Evolutionary conservation across 2,797 vertebrate genomes (phyloP).

Genomic region (Cryptoblepharus egeriae): DNA sequence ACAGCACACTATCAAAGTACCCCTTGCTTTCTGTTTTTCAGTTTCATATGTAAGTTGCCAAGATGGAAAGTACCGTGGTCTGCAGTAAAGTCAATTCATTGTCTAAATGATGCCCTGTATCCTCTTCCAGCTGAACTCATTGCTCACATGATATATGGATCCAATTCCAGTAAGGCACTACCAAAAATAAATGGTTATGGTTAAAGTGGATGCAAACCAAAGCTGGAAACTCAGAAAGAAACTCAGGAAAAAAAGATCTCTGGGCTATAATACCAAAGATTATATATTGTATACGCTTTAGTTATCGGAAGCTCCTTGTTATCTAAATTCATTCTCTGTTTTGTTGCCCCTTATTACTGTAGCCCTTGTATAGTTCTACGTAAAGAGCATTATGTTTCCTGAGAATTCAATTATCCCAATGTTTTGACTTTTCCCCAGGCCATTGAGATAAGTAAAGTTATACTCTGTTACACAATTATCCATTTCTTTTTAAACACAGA

Average conservation of each 20-base stretch:
- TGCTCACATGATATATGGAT: background rate
- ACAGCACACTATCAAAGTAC: background rate
- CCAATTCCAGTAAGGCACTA: background rate
- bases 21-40: background rate
- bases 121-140: background rate
- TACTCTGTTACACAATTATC: slow-evolving; percentile 39
- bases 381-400: slow-evolving; percentile 27
- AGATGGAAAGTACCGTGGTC: background rate
- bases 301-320: slow-evolving; percentile 1
- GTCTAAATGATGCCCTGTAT: background rate
- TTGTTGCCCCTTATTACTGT: slow-evolving; percentile 21
- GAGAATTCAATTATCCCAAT: slow-evolving; percentile 35
- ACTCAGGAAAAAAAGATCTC: background rate
- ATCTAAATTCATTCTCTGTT: slow-evolving; percentile 33
- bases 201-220: background rate
- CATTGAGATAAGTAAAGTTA: slow-evolving; percentile 42
- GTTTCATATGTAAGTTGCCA: background rate
- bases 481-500: slow-evolving; percentile 33
- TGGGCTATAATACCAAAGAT: background rate
- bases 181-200: background rate
- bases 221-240: background rate
- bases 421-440: slow-evolving; percentile 28
- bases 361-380: slow-evolving; percentile 10
- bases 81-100: background rate
- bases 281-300: background rate